Percentiles rank a stretch among this genome's conserved stretches.
Evolutionary conservation across 2,113 vertebrate species (phyloP).

Genomic region (cat (Felis catus)): F.catus_Fca126_mat1.0 CM031421.1:2286001-2286500

Average conservation of each 20-base stretch:
- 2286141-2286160: not conserved
- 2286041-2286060: not conserved
- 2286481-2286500: constrained; percentile 24
- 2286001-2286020: not conserved
- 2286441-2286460: not conserved
- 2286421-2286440: constrained; percentile 44
- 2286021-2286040: not conserved
- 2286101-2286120: not conserved
- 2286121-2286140: not conserved
- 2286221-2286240: too few relatives aligned
- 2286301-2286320: not conserved
- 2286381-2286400: not conserved
- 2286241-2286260: too few relatives aligned
- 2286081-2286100: not conserved
- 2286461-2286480: not conserved
- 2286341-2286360: not conserved
- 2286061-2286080: not conserved
- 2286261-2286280: not conserved
- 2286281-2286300: not conserved
- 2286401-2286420: constrained; percentile 2
- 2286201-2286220: too few relatives aligned
- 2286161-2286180: not conserved
- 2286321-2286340: not conserved
- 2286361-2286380: not conserved
- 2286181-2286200: too few relatives aligned